Percentiles rank a stretch among this genome's conserved stretches.
These are phyloP conservation scores for Dufourea novaeangliae DNA, from an alignment of 1,140 invertebrate species.

Conservation along the genomic window DNA sequence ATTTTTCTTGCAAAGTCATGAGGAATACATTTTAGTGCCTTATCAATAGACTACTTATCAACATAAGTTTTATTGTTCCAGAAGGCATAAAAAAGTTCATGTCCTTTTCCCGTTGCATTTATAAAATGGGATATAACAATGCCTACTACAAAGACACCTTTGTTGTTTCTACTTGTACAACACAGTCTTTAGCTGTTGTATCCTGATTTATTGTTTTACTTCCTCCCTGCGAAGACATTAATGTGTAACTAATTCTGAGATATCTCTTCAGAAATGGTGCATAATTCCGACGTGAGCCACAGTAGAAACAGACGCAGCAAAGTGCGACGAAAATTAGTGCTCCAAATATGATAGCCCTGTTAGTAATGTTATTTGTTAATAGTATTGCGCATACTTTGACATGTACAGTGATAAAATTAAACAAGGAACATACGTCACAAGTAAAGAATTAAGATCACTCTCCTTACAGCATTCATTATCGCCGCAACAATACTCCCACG, in stretches of 20 bases:
- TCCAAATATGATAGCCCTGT: conserved; percentile 18
- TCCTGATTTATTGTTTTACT: background rate
- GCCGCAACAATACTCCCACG: conserved; percentile 46
- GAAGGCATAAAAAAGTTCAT: background rate
- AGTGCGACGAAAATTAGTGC: background rate
- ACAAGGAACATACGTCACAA: conserved; percentile 28
- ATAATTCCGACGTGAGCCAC: background rate
- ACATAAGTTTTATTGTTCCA: background rate
- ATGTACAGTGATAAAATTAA: background rate
- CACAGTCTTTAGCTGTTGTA: background rate
- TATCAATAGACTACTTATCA: background rate
- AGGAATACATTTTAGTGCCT: background rate
- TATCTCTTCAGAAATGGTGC: background rate
- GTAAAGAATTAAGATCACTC: conserved; percentile 20
- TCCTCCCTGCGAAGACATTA: background rate
- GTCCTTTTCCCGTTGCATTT: background rate
- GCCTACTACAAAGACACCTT: background rate
- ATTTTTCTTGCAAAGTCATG: background rate
- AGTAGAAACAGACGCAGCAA: conserved; percentile 7
- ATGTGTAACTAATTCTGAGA: conserved; percentile 2
- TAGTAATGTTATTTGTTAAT: background rate
- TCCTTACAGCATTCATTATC: conserved; percentile 53
- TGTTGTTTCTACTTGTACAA: conserved; percentile 5
- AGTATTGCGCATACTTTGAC: background rate
- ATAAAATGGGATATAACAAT: background rate